phyloP scores from a whole-genome alignment of 2,113 vertebrate species.

The Agapornis roseicollis region DNA sequence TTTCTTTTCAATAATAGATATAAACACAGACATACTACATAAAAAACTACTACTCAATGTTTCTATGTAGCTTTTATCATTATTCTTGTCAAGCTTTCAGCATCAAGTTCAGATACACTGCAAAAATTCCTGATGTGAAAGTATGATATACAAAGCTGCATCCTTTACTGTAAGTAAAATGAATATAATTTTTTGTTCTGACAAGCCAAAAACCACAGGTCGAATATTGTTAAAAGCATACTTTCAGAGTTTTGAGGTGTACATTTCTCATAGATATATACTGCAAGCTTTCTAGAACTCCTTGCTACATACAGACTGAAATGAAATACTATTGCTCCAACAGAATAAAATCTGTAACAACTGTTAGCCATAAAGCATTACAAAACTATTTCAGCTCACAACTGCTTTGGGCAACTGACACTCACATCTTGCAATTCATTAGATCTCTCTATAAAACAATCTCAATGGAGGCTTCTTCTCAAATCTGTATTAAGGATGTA shows the following conservation, averaged over 20 bases:
- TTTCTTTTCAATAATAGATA: neutral
- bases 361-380: constrained; percentile 5
- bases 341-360: neutral
- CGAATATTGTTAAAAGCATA: neutral
- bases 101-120: neutral
- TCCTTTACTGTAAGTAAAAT: neutral
- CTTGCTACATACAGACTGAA: neutral
- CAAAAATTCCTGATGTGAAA: neutral
- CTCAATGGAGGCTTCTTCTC: neutral
- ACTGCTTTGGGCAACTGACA: constrained; percentile 3
- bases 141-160: neutral
- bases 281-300: neutral
- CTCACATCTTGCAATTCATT: neutral
- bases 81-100: neutral
- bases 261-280: neutral
- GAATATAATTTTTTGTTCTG: neutral
- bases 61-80: neutral
- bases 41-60: neutral
- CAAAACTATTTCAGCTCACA: constrained; percentile 21
- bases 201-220: neutral
- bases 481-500: constrained; percentile 26
- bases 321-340: neutral
- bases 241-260: neutral
- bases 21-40: neutral
- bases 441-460: constrained; percentile 16